These are phyloP conservation scores for Sitophilus oryzae DNA, from an alignment of 1,140 invertebrate species.

Conservation along the genomic window DNA sequence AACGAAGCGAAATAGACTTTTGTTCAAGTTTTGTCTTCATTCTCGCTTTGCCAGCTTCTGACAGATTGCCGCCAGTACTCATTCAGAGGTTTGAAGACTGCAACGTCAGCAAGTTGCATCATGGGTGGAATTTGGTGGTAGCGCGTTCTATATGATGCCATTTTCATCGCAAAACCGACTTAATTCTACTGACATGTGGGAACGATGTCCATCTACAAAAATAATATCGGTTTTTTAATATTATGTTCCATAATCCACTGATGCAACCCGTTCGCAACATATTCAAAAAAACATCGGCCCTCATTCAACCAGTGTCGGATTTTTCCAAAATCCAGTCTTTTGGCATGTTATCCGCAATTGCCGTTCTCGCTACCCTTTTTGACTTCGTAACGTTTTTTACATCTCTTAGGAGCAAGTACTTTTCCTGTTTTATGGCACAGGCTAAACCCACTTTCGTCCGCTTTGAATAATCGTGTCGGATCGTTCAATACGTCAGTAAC, in stretches of 20 bases:
- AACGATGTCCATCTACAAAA: conserved; percentile 44
- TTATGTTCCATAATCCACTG: conserved; percentile 34
- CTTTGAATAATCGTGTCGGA: not conserved
- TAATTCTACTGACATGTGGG: conserved; percentile 39
- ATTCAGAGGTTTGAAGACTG: conserved; percentile 41
- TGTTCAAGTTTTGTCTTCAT: conserved; percentile 6
- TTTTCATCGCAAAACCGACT: conserved; percentile 40
- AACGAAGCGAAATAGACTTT: not conserved
- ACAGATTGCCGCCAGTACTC: conserved; percentile 35
- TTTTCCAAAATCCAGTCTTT: conserved; percentile 36
- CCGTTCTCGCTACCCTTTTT: conserved; percentile 4
- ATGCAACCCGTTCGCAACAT: conserved; percentile 38
- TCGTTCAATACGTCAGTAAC: not conserved
- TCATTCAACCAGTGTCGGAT: conserved; percentile 42
- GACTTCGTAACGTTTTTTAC: not conserved
- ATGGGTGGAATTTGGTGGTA: conserved; percentile 44
- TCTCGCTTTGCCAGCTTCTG: conserved; percentile 16
- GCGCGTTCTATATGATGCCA: conserved; percentile 41
- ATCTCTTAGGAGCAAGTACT: not conserved
- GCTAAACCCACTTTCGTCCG: not conserved
- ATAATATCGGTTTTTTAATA: conserved; percentile 36
- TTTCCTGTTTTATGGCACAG: conserved; percentile 1
- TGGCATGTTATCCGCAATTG: conserved; percentile 31
- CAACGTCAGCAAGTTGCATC: conserved; percentile 42
- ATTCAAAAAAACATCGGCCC: conserved; percentile 41